Evolutionary conservation across 2,113 vertebrate species (phyloP).

Genomic region (Columba janthina): DNA sequence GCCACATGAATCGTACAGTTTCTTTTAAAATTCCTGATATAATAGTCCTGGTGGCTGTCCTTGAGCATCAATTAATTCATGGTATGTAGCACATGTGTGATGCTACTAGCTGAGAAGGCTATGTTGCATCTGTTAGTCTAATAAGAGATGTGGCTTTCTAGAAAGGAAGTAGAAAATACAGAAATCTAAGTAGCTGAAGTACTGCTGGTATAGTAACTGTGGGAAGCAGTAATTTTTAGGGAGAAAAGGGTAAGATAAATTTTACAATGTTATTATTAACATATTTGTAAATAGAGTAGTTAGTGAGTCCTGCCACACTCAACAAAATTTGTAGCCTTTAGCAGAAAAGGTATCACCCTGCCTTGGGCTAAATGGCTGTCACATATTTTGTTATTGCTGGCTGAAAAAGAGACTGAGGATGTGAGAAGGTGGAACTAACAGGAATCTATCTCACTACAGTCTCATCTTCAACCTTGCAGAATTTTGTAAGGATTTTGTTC

Average conservation of each 20-base stretch:
- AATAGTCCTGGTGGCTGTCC: background rate
- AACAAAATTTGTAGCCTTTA: background rate
- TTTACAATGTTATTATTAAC: background rate
- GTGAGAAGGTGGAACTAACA: background rate
- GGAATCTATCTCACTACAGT: background rate
- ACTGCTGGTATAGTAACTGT: background rate
- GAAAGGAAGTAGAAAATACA: background rate
- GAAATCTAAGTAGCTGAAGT: background rate
- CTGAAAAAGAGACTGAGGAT: background rate
- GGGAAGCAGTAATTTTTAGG: background rate
- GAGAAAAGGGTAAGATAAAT: background rate
- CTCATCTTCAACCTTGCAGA: background rate
- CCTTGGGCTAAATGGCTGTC: background rate
- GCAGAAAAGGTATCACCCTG: background rate
- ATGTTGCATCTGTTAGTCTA: background rate
- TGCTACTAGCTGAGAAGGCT: background rate
- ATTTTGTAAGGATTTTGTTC: background rate
- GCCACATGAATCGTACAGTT: background rate
- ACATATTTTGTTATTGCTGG: background rate
- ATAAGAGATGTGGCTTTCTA: background rate
- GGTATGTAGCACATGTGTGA: background rate
- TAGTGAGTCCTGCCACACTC: background rate
- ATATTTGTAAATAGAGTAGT: background rate
- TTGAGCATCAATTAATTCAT: background rate
- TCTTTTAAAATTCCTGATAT: background rate